Base-by-base conservation (phyloP, 2,888 invertebrate genomes). In the Acleris sparsana region DNA sequence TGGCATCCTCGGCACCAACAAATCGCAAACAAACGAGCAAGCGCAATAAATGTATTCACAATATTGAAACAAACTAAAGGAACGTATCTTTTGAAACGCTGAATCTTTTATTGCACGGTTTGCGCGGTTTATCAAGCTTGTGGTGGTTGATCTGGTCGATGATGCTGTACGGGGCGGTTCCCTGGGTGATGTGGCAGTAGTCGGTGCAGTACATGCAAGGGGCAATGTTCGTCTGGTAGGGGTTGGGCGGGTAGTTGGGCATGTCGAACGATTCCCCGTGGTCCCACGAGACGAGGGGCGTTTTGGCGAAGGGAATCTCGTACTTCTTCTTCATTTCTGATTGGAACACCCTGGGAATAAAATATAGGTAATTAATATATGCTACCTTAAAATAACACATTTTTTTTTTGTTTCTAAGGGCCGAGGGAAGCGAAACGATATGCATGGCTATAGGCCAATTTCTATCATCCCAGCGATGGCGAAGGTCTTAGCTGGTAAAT, bases 181-280 rank as follows among this genome's bases (percentile, higher is more conserved):
- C 91, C 70, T 86, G 86, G 0, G 85, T 78, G 11, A 90, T 82
- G 59, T 91, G 92, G 61, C 92, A 92, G 52, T 92, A 92, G 68
- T 92, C 92, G 62, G 88, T 89, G 72, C 92, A 92, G 75, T 92
- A 92, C 92, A 92, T 92, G 71, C 89, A 90, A 0, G 92, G 92
- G 0, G 91, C 88, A 1, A 87, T 86, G 73, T 87, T 89, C 1
- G 91, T 89, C 75, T 92, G 92, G 73, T 76, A 91, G 0, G 91
- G 90, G 69, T 89, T 92, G 0, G 92, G 92, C 0, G 86, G 85
- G 75, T 80, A 89, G 0, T 90, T 90, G 1, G 90, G 83, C 57
- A 89, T 70, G 68, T 89, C 84, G 67, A 88, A 90, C 2, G 67
- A 59, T 70, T 90, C 92, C 0, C 88, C 89, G 57, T 88, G 84